These are phyloP conservation scores for Deroplatys truncata DNA, from an alignment of 2,888 invertebrate species.

Conservation along the genomic window DNA sequence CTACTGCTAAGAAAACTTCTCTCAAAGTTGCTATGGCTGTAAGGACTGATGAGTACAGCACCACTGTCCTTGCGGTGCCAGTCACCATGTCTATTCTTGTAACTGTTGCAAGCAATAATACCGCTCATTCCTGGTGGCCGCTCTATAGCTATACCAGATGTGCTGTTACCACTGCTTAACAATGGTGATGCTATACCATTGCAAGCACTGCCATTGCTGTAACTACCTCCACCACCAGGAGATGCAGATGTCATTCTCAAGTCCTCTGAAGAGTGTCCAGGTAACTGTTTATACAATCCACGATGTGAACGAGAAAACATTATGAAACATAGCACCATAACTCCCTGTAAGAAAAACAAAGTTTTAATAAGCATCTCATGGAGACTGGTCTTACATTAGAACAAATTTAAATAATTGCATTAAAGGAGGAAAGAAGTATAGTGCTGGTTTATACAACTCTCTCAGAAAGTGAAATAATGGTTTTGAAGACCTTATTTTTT, in stretches of 20 bases:
- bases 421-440: too few relatives aligned
- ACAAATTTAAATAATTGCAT: too few relatives aligned
- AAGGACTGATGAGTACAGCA: conserved; percentile 44
- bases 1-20: neutral
- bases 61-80: conserved; percentile 44
- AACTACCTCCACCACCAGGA: neutral
- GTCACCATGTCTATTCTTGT: conserved; percentile 57
- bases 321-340: conserved; percentile 42
- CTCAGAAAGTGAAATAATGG: too few relatives aligned
- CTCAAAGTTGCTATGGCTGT: conserved; percentile 49
- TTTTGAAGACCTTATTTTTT: too few relatives aligned
- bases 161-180: neutral
- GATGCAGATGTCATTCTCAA: neutral
- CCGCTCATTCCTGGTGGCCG: conserved; percentile 71
- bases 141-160: conserved; percentile 55
- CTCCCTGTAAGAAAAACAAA: conserved; percentile 39
- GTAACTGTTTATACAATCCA: conserved; percentile 40
- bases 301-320: conserved; percentile 39
- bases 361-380: too few relatives aligned
- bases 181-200: neutral
- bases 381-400: too few relatives aligned
- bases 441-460: too few relatives aligned
- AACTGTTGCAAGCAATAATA: conserved; percentile 70
- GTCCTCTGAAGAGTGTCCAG: neutral
- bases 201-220: neutral